phyloP scores from a whole-genome alignment of 2,113 vertebrate genomes.

The Apodemus sylvaticus region DNA sequence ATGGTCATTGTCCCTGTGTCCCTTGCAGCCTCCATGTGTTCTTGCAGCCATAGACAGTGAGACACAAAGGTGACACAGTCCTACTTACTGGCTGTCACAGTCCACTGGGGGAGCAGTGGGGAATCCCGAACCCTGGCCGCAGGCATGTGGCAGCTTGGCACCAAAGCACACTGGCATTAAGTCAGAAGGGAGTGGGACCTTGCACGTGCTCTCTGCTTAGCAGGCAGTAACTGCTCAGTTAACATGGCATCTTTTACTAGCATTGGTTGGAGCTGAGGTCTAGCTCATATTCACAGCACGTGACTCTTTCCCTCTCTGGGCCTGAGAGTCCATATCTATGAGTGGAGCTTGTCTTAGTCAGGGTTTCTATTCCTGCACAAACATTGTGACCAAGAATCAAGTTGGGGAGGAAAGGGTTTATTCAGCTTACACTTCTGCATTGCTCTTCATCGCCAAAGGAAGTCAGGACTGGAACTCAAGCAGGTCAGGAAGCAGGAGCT shows the following conservation, averaged over 20 bases:
- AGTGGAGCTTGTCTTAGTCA: no score
- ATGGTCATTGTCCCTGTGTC: background rate
- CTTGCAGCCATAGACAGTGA: background rate
- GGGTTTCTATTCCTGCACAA: no score
- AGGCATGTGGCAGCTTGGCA: background rate
- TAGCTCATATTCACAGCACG: background rate
- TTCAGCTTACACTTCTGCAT: no score
- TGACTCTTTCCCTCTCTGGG: background rate
- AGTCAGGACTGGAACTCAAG: no score
- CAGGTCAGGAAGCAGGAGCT: no score
- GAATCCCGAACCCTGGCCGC: background rate
- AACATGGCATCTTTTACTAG: background rate
- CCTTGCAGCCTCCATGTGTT: no score
- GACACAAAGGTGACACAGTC: background rate
- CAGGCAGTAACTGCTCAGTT: constrained; percentile 22
- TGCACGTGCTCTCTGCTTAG: background rate
- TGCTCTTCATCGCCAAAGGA: no score
- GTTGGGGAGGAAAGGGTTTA: no score
- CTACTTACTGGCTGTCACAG: no score
- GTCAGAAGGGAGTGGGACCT: background rate
- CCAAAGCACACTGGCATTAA: background rate
- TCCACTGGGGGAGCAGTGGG: background rate
- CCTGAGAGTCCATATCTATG: background rate
- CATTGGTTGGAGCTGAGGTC: background rate
- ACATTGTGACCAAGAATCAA: no score